phyloP scores from a whole-genome alignment of 2,797 vertebrate genomes.

The Microctenopoma stevenorrisi region DNA sequence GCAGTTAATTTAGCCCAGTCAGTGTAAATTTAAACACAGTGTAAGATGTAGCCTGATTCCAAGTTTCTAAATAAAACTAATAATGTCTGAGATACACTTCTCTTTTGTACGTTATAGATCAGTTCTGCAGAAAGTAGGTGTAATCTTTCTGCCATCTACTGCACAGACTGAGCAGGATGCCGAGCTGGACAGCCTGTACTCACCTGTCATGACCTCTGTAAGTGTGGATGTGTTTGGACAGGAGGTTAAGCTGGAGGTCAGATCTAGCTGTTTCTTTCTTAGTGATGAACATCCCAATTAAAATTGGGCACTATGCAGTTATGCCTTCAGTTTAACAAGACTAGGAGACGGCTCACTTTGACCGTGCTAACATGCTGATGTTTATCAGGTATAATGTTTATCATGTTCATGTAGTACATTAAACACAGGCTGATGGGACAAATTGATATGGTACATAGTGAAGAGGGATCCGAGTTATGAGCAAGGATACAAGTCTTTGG shows the following conservation, averaged over 20 bases:
- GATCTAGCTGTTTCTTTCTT: not conserved
- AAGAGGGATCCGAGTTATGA: no score
- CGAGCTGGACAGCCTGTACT: slow-evolving; percentile 69
- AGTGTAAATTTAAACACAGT: slow-evolving; percentile 3
- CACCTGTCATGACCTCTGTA: slow-evolving; percentile 79
- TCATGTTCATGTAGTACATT: no score
- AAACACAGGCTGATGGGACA: no score
- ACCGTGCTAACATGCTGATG: no score
- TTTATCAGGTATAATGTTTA: no score
- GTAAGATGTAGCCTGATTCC: not conserved
- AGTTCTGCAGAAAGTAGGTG: slow-evolving; percentile 79
- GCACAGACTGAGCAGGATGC: slow-evolving; percentile 68
- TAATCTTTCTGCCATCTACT: slow-evolving; percentile 71
- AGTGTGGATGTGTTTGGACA: slow-evolving; percentile 50
- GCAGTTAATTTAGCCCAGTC: not conserved
- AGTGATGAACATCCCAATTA: no score
- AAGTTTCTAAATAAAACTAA: slow-evolving; percentile 1
- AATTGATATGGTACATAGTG: no score
- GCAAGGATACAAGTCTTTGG: no score
- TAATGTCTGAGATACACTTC: slow-evolving; percentile 3
- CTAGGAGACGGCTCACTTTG: no score
- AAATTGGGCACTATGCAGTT: no score
- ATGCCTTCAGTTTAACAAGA: no score
- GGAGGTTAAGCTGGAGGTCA: not conserved
- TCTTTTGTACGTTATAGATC: slow-evolving; percentile 59